These are phyloP conservation scores for Trachops cirrhosus DNA, from an alignment of 2,797 vertebrate genomes.

Conservation along the genomic window DNA sequence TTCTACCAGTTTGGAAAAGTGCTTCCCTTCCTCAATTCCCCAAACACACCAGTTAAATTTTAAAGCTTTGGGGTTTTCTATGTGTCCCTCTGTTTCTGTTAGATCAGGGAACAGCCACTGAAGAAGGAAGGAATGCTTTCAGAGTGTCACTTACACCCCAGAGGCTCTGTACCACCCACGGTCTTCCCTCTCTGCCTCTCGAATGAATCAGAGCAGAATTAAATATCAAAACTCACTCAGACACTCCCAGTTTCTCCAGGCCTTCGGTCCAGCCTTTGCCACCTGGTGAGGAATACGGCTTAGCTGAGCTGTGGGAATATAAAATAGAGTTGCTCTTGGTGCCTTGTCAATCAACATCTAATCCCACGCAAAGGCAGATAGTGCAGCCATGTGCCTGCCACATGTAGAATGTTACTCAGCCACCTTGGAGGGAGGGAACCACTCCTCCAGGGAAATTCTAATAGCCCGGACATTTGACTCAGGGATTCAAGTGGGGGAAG, in stretches of 20 bases:
- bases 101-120: conserved; percentile 8
- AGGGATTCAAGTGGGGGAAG: not conserved
- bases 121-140: conserved; percentile 63
- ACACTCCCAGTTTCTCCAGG: conserved; percentile 27
- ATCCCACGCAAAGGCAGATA: conserved; percentile 64
- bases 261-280: conserved; percentile 42
- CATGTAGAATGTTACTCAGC: conserved; percentile 51
- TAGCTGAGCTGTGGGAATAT: conserved; percentile 53
- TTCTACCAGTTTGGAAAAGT: conserved; percentile 42
- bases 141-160: conserved; percentile 69
- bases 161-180: conserved; percentile 57
- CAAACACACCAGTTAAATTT: conserved; percentile 33
- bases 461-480: not conserved
- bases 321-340: conserved; percentile 73
- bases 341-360: conserved; percentile 78
- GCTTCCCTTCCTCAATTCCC: conserved; percentile 3
- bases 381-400: conserved; percentile 76
- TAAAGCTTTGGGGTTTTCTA: conserved; percentile 52
- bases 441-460: not conserved
- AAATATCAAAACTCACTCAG: conserved; percentile 63
- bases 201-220: conserved; percentile 64
- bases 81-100: conserved; percentile 49
- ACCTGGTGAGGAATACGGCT: conserved; percentile 39
- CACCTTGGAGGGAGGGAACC: not conserved
- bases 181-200: conserved; percentile 55